Base-by-base conservation (phyloP, 2,113 vertebrate species). In the Catagonus wagneri region DNA sequence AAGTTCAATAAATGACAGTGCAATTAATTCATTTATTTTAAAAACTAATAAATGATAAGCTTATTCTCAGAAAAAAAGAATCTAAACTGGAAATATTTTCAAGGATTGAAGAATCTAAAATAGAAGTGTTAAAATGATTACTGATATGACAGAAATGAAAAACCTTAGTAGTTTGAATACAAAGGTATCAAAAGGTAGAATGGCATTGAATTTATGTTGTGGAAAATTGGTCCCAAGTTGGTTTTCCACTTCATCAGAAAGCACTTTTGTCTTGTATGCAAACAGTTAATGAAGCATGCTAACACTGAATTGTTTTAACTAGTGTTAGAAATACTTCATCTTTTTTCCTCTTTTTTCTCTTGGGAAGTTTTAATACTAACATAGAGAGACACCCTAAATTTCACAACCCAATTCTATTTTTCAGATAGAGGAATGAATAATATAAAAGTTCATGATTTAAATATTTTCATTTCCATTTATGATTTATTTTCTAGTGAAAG, bases 221-320 rank as follows among this genome's bases (percentile, higher is more conserved):
- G 98, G 98, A 99, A 99, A 99, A 99, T 99, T 99, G 98, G 98
- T 99, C 98, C 98, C 98, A 98, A 98, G 98, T 98, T 98, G 98
- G 98, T 98, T 99, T 99, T 98, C 98, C 98, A 98, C 98, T 98
- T 98, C 98, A 99, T 99, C 98, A 99, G 98, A 98, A 98, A 98
- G 97, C 98, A 98, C 98, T 98, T 99, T 98, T 98, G 97, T 98
- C 98, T 98, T 98, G 98, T 98, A 98, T 98, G 98, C 98, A 99
- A 99, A 99, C 98, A 98, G 98, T 98, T 98, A 99, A 99, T 99
- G 98, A 98, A 98, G 98, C 98, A 98, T 98, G 97, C 96, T 93
- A 97, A 97, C 97, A 96, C 91, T 97, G 97, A 98, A 98, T 98
- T 98, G 98, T 97, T 97, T 98, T 98, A 96, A 76, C 94, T 98